Base-by-base conservation (phyloP, 2,888 invertebrate genomes). In the Teinopalpus imperialis region DNA sequence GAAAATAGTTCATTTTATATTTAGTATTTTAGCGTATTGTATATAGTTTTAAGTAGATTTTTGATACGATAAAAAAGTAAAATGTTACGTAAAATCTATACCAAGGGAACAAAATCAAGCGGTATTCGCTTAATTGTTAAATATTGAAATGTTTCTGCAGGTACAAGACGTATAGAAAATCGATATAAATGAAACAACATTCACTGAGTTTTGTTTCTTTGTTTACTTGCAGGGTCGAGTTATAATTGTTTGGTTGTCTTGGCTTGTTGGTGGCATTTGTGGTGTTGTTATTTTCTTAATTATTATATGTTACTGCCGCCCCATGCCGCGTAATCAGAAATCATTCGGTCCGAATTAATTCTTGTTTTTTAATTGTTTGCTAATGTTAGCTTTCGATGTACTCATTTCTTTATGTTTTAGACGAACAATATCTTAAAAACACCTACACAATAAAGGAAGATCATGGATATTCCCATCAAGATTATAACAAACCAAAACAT, bases 271-370 rank as follows among this genome's bases (percentile, higher is more conserved):
- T 49, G 92, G 92, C 52, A 86, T 92, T 61, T 91, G 92, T 63
- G 91, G 92, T 63, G 91, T 92, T 63, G 75, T 92, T 63, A 85
- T 92, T 72, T 89, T 92, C 70, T 90, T 92, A 57, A 81, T 91
- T 69, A 81, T 93, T 65, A 86, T 92, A 63, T 93, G 92, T 81
- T 91, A 92, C 75, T 93, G 92, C 75, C 92, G 92, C 87, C 90
- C 92, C 70, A 92, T 92, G 90, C 92, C 92, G 62, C 91, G 91
- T 54, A 90, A 92, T 67, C 92, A 92, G 78, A 92, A 92, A 82
- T 91, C 92, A 52, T 91, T 91, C 68, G 91, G 93, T 93, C 79
- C 89, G 90, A 47, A 26, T 40, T 23, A 1, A 10, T 4, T 20
- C 27, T n/a, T n/a, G n/a, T n/a, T n/a, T n/a, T n/a, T n/a, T n/a